Evolutionary conservation across 53 echinoderm and acorn worm genomes (phyloP), one percentile per base, ranked within the genome.

Genomic region (Temnopleurus reevesii): DNA sequence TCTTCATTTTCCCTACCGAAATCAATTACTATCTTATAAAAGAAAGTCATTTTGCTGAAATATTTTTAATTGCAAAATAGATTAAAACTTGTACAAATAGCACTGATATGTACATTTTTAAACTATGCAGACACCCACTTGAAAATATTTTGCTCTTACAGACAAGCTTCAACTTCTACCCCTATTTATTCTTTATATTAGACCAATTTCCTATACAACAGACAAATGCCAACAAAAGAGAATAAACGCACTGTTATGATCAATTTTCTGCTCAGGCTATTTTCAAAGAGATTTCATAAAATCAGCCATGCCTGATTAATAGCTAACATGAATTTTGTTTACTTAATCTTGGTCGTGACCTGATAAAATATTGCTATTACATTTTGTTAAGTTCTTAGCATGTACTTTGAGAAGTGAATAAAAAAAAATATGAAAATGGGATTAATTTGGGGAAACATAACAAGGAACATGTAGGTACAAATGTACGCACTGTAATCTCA

Each of bases 261-360:
- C 71, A 71, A 71, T 71, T 71, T 71, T 71, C 71, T 21, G 71
- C 71, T 7, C 15, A 17, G 21, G 8, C 2, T 36, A 41, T 71
- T 41, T 38, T n/a, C 71, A 43, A 41, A 71, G 71, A 41, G 17
- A n/a, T 41, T 41, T n/a, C 36, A 63, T 2, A 63, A 63, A 63
- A 63, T 30, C 63, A 63, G 63, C 18, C 63, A 63, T 12, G 63
- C 63, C 30, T 33, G 63, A 63, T 63, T 71, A 8, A 71, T 71
- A 21, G 71, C 43, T n/a, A 71, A 71, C 38, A 71, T 71, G 71
- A 41, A n/a, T 71, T 8, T 71, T 43, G 8, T 71, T 71, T 41
- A 71, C 41, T 71, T 71, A 38, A 41, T 36, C 38, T 41, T 8
- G 21, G 71, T 21, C n/a, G n/a, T 38, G 38, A 41, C 36, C n/a